Percentiles rank a stretch among this genome's conserved stretches.
Conservation (phyloP, 2,888 invertebrate genomes). For the Pristionchus japonicus region DNA sequence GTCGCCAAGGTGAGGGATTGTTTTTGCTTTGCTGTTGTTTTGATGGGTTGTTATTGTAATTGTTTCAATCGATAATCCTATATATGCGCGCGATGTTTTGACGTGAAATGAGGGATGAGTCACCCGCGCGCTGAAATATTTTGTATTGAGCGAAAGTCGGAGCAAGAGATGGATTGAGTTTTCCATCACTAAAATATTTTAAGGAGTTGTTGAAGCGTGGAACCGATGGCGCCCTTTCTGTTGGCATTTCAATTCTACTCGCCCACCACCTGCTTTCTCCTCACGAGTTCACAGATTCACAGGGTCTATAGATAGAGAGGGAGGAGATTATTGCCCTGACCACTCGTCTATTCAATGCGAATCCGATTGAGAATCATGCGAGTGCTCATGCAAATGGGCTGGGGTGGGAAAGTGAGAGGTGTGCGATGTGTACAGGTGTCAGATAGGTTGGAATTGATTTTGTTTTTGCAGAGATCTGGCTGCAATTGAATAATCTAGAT, state of each 20-base stretch:
- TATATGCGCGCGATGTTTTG: background rate
- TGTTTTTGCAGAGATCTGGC: no score
- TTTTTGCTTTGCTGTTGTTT: background rate
- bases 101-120: background rate
- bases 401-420: background rate
- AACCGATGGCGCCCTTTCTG: background rate
- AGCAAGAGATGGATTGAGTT: no score
- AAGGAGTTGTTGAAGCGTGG: background rate
- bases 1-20: conserved; percentile 61
- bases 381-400: background rate
- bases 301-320: background rate
- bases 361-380: background rate
- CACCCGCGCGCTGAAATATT: background rate
- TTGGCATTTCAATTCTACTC: background rate
- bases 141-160: background rate
- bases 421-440: background rate
- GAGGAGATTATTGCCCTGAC: background rate
- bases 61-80: no score
- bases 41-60: background rate
- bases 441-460: background rate
- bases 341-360: background rate
- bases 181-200: no score
- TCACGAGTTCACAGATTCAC: background rate
- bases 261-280: background rate
- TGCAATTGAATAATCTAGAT: no score